Evolutionary conservation across 2,888 invertebrate genomes (phyloP), one percentile per base, ranked within the genome.

Genomic region (Xylota segnis): DNA sequence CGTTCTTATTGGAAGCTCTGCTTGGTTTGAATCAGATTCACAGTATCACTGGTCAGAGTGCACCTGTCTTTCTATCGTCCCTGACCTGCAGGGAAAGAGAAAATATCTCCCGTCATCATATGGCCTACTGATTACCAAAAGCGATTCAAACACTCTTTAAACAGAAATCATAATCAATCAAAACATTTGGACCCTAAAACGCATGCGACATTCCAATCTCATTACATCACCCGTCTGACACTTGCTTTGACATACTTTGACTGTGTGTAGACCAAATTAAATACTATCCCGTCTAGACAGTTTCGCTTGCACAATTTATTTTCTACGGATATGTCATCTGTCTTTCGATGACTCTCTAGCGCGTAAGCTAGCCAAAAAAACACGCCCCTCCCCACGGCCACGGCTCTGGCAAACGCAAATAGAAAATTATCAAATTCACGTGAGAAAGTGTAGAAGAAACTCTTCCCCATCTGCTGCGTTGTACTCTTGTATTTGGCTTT

Each of bases 271-370:
- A 34, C 70, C 34, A 59, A 76, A 65, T 54, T 71, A 81, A 81
- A 71, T 84, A 75, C 66, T 71, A 70, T 75, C 52, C 45, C 56
- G 84, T 84, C 84, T 84, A 84, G 84, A 81, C 84, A 34, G 18
- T 45, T 59, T 71, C 32, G 71, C 59, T 71, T 81, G 71, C 81
- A 66, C 71, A 84, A 84, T 84, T 84, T 71, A 71, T 75, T 77
- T 77, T 72, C 9, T 72, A 40, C 72, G 71, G 43, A 27, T 70
- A 18, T 12, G 0, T 10, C 12, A 1, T 12, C 34, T n/a, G 5
- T 18, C 7, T 37, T 14, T 50, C 2, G 29, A n/a, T 56, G 29
- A 58, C 16, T 14, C 29, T 6, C 14, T 5, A 3, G 2, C 9
- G 23, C 16, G n/a, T 12, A 37, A 50, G 40, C 29, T 37, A 23